Conservation (phyloP, 1,140 invertebrate species). For the Zelostemma sp. region DNA sequence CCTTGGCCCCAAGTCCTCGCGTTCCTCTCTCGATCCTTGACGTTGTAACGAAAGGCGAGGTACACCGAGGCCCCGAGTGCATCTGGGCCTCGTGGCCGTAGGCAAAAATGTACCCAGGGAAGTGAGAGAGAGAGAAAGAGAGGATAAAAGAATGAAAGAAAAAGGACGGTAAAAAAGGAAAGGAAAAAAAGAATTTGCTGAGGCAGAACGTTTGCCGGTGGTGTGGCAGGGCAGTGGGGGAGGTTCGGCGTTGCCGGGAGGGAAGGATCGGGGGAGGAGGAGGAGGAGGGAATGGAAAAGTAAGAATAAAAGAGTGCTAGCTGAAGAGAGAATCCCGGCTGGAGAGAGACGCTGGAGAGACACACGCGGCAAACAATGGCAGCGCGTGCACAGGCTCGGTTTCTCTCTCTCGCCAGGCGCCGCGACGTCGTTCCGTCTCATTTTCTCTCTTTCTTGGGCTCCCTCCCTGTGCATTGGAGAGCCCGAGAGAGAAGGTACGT, state of each 20-base stretch:
- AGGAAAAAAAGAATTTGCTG: constrained; percentile 47
- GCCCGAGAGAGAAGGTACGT: not conserved
- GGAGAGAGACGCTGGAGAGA: constrained; percentile 14
- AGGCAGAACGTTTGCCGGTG: constrained; percentile 36
- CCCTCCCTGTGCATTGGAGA: too few relatives aligned
- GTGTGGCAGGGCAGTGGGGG: constrained; percentile 2
- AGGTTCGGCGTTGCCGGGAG: too few relatives aligned
- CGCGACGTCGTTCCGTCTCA: constrained; percentile 12
- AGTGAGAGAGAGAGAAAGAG: constrained; percentile 23
- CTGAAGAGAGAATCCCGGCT: constrained; percentile 25
- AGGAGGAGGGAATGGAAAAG: constrained; percentile 20
- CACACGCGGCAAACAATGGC: constrained; percentile 67
- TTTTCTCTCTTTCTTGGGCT: constrained; percentile 17
- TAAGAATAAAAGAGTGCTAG: constrained; percentile 48
- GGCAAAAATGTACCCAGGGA: constrained; percentile 55
- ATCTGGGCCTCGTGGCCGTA: constrained; percentile 33
- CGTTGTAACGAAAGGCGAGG: constrained; percentile 8
- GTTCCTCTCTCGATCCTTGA: constrained; percentile 20
- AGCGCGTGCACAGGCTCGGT: constrained; percentile 61
- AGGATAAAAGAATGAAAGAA: constrained; percentile 34
- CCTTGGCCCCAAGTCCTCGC: constrained; percentile 3
- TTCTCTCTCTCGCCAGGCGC: constrained; percentile 26
- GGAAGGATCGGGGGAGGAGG: constrained; percentile 8
- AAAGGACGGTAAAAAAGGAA: constrained; percentile 13
- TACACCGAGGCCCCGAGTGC: constrained; percentile 39